These are phyloP conservation scores for Acrossocheilus wenchowensis DNA, from an alignment of 2,797 vertebrate species.

Conservation along the genomic window DNA sequence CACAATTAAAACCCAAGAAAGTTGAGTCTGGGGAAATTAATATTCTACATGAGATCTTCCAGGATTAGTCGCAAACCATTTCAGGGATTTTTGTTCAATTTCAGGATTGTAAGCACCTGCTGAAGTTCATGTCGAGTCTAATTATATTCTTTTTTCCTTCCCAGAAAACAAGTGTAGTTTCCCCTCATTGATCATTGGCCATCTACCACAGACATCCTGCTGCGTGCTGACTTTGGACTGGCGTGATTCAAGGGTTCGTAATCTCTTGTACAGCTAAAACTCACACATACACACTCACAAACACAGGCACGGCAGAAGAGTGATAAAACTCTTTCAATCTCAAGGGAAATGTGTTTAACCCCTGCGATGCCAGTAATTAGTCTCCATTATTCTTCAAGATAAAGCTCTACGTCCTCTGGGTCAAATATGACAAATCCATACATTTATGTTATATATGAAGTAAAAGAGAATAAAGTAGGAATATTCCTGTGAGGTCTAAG, in stretches of 20 bases:
- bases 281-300: neutral
- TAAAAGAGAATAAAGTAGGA: neutral
- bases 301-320: neutral
- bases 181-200: conserved; percentile 12
- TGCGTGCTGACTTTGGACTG: conserved; percentile 14
- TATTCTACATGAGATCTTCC: neutral
- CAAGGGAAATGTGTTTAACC: conserved; percentile 3
- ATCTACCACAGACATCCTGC: conserved; percentile 18
- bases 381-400: conserved; percentile 5
- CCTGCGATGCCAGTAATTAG: neutral
- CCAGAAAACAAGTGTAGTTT: conserved; percentile 9
- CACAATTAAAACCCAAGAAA: neutral
- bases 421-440: neutral
- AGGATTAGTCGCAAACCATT: conserved; percentile 17
- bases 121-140: neutral
- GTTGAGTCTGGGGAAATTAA: neutral
- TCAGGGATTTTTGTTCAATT: neutral
- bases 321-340: conserved; percentile 27
- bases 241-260: neutral
- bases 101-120: conserved; percentile 33
- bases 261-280: conserved; percentile 1
- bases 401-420: neutral
- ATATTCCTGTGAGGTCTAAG: neutral
- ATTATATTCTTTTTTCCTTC: neutral
- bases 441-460: neutral